These are phyloP conservation scores for Parazoanthus swiftii DNA, from an alignment of 92 coral and sea anemone species.

Conservation along the genomic window DNA sequence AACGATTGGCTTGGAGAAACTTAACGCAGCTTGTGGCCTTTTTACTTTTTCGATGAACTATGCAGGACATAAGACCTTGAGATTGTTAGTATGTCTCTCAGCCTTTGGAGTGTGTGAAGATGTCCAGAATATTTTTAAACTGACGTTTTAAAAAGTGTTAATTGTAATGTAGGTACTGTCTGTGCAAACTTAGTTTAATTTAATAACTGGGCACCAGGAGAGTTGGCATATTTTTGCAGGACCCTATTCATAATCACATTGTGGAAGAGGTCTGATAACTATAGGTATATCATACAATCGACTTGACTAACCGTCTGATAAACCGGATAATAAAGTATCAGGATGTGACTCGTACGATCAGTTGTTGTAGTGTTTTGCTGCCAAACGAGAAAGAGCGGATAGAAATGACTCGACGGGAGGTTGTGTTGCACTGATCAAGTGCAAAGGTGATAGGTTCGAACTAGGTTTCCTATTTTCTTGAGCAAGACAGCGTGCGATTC, in stretches of 20 bases:
- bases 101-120: neutral
- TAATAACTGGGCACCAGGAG: neutral
- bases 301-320: neutral
- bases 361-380: too few species aligned
- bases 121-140: slow-evolving; percentile 12
- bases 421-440: too few species aligned
- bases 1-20: too few species aligned
- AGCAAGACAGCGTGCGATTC: too few species aligned
- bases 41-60: neutral
- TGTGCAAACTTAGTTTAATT: neutral
- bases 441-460: too few species aligned
- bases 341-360: neutral
- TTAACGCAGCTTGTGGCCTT: too few species aligned
- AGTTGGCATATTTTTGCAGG: neutral
- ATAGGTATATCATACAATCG: neutral
- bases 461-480: too few species aligned
- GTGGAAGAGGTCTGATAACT: neutral
- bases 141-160: neutral
- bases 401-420: too few species aligned
- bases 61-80: neutral
- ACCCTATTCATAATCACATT: neutral
- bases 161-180: neutral
- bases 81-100: neutral
- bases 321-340: slow-evolving; percentile 6
- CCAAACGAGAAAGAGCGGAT: too few species aligned